Base-by-base conservation (phyloP, 2,888 invertebrate genomes). In the Leptura quadrifasciata region DNA sequence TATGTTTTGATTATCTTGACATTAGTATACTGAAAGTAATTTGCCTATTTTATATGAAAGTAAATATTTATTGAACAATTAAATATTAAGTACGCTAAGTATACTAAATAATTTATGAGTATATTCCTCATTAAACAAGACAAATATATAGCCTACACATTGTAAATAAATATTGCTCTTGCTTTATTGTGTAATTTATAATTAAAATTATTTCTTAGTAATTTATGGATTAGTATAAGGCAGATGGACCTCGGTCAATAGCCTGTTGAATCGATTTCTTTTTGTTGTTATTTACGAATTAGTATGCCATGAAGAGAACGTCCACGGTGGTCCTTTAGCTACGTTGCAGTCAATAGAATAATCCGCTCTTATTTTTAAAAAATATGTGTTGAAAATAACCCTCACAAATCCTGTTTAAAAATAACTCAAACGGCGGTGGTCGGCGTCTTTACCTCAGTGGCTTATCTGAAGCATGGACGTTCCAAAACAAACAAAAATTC, bases 401-500 rank as follows among this genome's bases (percentile, higher is more conserved):
- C 31, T n/a, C 18, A 6, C 39, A 63, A 10, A 31, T 18, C n/a
- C n/a, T 12, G 47, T 20, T 47, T 65, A 47, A 52, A 65, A 65
- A 65, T 65, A 65, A 21, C 27, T 31, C 47, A 39, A 47, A 65
- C 9, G 65, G 21, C 65, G 20, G 65, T 47, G 47, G 39, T 20
- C 65, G 65, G 65, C 21, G 52, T 15, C 20, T 55, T 55, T 54
- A 67, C 27, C 67, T 67, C 54, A 10, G 6, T 31, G 27, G 27
- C 8, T 31, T 31, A 31, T 31, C 27, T 31, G 8, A 67, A 54
- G n/a, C 52, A 54, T 54, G 52, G 17, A 21, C 8, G 67, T 47
- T 65, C 35, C 52, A 65, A 39, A 47, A 65, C 65, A 65, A 65
- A 65, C 65, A 52, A 21, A 67, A 27, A 9, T 27, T 24, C 24